Evolutionary conservation across 2,888 invertebrate genomes (phyloP).

Genomic region (Mongoloraphidia duomilia): DNA sequence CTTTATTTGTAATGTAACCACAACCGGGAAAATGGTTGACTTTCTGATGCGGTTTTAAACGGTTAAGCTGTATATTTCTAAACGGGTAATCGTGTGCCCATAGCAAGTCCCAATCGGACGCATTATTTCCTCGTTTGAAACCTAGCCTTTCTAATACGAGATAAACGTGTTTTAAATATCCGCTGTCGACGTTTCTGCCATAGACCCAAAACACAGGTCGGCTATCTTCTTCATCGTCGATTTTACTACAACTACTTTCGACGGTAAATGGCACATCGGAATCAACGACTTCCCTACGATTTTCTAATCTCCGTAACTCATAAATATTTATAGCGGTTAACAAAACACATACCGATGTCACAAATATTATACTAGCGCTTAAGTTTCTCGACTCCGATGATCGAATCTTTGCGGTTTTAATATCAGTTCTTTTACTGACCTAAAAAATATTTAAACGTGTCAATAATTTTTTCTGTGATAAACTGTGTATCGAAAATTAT

Average conservation of each 20-base stretch:
- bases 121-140: slow-evolving; percentile 40
- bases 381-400: no score
- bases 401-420: no score
- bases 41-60: slow-evolving; percentile 55
- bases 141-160: slow-evolving; percentile 63
- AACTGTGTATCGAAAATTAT: no score
- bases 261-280: neutral
- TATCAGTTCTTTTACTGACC: no score
- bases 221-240: neutral
- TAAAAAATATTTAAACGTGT: no score
- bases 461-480: no score
- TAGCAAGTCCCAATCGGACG: slow-evolving; percentile 65
- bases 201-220: slow-evolving; percentile 43
- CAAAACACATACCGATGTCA: slow-evolving; percentile 1
- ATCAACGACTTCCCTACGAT: neutral
- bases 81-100: slow-evolving; percentile 96
- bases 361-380: neutral
- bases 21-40: slow-evolving; percentile 93
- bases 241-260: neutral
- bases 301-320: slow-evolving; percentile 3
- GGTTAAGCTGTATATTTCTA: slow-evolving; percentile 37
- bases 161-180: slow-evolving; percentile 68
- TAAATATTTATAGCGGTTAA: slow-evolving; percentile 5
- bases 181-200: slow-evolving; percentile 42
- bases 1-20: slow-evolving; percentile 87